Evolutionary conservation across 2,113 vertebrate genomes (phyloP).

Genomic region (Lontra canadensis): DNA sequence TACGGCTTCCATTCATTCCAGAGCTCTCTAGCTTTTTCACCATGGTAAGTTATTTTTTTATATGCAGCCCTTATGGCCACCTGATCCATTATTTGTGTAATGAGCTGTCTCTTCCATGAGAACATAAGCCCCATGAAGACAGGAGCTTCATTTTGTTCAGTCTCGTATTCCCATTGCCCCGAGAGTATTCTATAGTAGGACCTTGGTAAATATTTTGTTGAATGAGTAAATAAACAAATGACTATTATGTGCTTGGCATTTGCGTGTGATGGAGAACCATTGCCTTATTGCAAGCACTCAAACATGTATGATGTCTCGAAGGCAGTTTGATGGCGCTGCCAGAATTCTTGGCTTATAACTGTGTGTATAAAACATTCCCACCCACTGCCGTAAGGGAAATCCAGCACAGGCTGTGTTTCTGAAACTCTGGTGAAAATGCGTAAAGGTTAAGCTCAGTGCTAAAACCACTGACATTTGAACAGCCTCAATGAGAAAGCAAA

Average conservation of each 20-base stretch:
- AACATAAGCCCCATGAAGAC: background rate
- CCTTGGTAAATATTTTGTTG: background rate
- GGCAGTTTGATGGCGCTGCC: background rate
- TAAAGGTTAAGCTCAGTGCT: slow-evolving; percentile 82
- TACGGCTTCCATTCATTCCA: background rate
- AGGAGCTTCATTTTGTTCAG: background rate
- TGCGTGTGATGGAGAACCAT: background rate
- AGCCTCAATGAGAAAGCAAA: slow-evolving; percentile 75
- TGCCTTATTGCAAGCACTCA: background rate
- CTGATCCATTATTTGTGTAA: background rate
- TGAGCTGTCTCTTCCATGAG: background rate
- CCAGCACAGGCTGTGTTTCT: slow-evolving; percentile 70
- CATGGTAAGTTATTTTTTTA: background rate
- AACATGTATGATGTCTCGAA: background rate
- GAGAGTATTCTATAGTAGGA: background rate
- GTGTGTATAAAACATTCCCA: slow-evolving; percentile 52
- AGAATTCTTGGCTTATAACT: slow-evolving; percentile 21
- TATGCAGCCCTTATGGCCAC: background rate
- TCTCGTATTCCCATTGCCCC: background rate
- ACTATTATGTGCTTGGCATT: background rate
- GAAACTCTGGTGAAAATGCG: slow-evolving; percentile 59
- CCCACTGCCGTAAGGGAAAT: slow-evolving; percentile 38
- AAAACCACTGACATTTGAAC: slow-evolving; percentile 84
- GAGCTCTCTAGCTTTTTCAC: background rate
- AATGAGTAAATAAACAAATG: background rate